These are phyloP conservation scores for Agonopterix alstromeriana DNA, from an alignment of 2,888 invertebrate genomes.

Conservation along the genomic window DNA sequence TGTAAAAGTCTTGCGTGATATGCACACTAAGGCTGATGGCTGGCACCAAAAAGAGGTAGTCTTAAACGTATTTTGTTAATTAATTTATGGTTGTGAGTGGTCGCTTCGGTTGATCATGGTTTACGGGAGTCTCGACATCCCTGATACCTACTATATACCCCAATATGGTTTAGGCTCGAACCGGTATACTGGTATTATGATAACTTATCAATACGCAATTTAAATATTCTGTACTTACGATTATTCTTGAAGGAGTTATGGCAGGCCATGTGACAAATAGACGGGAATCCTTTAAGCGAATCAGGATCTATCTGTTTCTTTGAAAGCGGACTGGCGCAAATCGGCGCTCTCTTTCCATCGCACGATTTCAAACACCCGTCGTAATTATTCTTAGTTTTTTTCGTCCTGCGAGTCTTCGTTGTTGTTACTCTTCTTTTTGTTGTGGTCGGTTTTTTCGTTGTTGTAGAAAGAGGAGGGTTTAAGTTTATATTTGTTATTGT, in stretches of 20 bases:
- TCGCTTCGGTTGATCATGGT: too few relatives aligned
- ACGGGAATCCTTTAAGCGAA: constrained; percentile 60
- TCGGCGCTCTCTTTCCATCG: constrained; percentile 43
- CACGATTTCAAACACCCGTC: constrained; percentile 53
- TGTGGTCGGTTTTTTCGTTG: constrained; percentile 13
- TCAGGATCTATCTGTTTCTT: constrained; percentile 42
- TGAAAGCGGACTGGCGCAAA: constrained; percentile 53
- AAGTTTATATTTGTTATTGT: constrained; percentile 52
- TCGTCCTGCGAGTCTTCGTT: constrained; percentile 28
- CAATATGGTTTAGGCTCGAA: too few relatives aligned
- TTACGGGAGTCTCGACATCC: too few relatives aligned
- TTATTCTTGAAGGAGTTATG: constrained; percentile 59
- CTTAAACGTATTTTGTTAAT: too few relatives aligned
- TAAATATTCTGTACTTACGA: constrained; percentile 35
- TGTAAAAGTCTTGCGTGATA: too few relatives aligned
- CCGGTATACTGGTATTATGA: too few relatives aligned
- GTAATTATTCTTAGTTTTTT: constrained; percentile 44
- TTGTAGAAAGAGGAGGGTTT: constrained; percentile 24
- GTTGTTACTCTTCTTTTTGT: constrained; percentile 33
- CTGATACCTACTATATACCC: too few relatives aligned
- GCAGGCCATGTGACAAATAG: constrained; percentile 66
- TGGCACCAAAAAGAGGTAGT: too few relatives aligned
- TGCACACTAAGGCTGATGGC: too few relatives aligned
- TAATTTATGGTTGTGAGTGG: too few relatives aligned
- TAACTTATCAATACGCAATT: too few relatives aligned